phyloP scores from a whole-genome alignment of 2,888 invertebrate species.

The Caradrina clavipalpis region DNA sequence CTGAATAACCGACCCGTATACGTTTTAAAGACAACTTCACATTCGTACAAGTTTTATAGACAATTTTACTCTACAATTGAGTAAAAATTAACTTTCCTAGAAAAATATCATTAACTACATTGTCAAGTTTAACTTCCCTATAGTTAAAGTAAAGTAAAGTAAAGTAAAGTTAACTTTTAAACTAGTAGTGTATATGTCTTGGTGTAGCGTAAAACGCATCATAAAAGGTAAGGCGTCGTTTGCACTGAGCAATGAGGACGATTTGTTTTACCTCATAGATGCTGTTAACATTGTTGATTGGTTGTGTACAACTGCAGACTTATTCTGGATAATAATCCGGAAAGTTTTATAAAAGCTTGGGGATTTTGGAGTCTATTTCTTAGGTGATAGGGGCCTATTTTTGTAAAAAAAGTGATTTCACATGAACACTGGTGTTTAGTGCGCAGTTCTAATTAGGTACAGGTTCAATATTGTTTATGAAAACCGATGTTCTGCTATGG shows the following conservation, averaged over 20 bases:
- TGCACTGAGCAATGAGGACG: constrained; percentile 76
- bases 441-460: too few relatives aligned
- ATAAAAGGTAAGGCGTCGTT: constrained; percentile 78
- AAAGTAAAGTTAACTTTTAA: constrained; percentile 66
- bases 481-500: too few relatives aligned
- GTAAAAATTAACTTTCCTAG: not conserved
- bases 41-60: not conserved
- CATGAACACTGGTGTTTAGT: not conserved
- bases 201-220: constrained; percentile 74
- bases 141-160: constrained; percentile 45
- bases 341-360: constrained; percentile 4
- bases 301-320: constrained; percentile 54
- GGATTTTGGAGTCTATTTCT: constrained; percentile 1
- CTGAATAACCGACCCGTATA: not conserved
- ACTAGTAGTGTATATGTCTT: constrained; percentile 70
- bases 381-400: not conserved
- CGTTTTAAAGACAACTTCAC: not conserved
- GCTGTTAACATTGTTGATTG: constrained; percentile 79
- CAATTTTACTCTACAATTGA: not conserved
- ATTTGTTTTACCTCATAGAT: constrained; percentile 74
- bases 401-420: not conserved
- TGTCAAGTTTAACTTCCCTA: constrained; percentile 61
- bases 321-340: constrained; percentile 30
- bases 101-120: constrained; percentile 47
- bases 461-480: too few relatives aligned